Evolutionary conservation across 2,113 vertebrate species (phyloP).

Genomic region (Halichoerus grypus): DNA sequence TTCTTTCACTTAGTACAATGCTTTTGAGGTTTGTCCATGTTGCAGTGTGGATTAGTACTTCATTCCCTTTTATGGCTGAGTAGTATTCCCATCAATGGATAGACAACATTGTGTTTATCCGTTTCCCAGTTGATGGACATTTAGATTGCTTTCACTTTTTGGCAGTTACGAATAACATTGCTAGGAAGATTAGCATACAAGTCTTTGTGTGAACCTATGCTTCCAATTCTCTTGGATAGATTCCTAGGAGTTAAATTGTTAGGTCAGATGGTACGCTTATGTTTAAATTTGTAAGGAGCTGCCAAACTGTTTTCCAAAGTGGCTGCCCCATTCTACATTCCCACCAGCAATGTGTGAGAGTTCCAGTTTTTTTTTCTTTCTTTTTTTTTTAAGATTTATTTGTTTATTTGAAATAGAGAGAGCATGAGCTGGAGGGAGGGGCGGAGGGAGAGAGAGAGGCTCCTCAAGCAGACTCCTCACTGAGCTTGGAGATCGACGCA

Average conservation of each 20-base stretch:
- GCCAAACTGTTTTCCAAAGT: background rate
- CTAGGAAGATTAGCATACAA: background rate
- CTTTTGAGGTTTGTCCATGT: background rate
- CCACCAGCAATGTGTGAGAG: no score
- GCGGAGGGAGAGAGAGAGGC: background rate
- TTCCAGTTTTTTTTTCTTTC: background rate
- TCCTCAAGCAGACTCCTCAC: background rate
- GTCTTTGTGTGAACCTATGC: background rate
- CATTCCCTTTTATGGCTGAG: background rate
- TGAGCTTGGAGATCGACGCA: rapidly evolving
- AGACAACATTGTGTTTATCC: background rate
- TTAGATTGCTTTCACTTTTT: background rate
- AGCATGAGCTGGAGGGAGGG: background rate
- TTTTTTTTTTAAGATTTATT: background rate
- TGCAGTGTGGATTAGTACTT: background rate
- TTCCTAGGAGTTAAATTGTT: background rate
- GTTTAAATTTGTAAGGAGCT: background rate
- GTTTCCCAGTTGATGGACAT: background rate
- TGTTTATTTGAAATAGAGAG: background rate
- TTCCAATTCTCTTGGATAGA: background rate
- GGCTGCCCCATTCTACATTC: background rate
- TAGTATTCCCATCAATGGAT: background rate
- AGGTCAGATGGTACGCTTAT: background rate
- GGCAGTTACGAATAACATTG: background rate
- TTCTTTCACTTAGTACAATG: background rate